phyloP scores from a whole-genome alignment of 2,797 vertebrate species.

The Apodemus agrarius region DNA sequence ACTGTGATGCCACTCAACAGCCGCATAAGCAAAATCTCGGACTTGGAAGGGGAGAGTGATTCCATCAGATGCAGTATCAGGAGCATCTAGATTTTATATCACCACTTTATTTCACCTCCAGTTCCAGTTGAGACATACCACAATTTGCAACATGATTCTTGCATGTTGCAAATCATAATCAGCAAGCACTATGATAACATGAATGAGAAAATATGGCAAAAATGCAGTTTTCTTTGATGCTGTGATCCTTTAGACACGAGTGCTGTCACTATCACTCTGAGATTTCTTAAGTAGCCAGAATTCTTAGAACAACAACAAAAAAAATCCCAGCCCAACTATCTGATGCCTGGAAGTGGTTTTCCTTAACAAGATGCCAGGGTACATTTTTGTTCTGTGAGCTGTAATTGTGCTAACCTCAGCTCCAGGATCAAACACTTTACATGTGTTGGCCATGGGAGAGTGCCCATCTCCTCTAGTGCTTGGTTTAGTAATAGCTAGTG shows the following conservation, averaged over 20 bases:
- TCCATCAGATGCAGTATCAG: background rate
- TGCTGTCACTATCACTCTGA: slow-evolving; percentile 52
- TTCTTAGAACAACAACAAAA: slow-evolving; percentile 38
- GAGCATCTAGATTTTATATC: slow-evolving; percentile 1
- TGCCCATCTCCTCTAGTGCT: slow-evolving; percentile 52
- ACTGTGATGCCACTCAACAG: background rate
- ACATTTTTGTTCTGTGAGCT: slow-evolving; percentile 80
- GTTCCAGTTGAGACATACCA: background rate
- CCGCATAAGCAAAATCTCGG: background rate
- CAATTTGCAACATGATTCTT: background rate
- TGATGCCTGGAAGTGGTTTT: slow-evolving; percentile 73
- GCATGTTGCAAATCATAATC: slow-evolving; percentile 1
- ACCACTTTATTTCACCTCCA: background rate
- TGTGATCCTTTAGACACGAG: slow-evolving; percentile 37
- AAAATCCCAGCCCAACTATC: slow-evolving; percentile 31
- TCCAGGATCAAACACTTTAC: slow-evolving; percentile 64
- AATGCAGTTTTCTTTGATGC: background rate
- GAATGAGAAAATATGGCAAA: slow-evolving; percentile 29
- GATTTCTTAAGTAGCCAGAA: slow-evolving; percentile 54
- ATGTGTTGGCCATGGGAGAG: slow-evolving; percentile 66
- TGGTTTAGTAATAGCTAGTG: slow-evolving; percentile 53
- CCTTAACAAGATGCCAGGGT: slow-evolving; percentile 57
- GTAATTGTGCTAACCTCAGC: slow-evolving; percentile 30
- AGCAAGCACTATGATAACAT: background rate
- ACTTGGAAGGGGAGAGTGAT: background rate